phyloP scores from a whole-genome alignment of 1,140 invertebrate species.

The Danaus melanippus region DNA sequence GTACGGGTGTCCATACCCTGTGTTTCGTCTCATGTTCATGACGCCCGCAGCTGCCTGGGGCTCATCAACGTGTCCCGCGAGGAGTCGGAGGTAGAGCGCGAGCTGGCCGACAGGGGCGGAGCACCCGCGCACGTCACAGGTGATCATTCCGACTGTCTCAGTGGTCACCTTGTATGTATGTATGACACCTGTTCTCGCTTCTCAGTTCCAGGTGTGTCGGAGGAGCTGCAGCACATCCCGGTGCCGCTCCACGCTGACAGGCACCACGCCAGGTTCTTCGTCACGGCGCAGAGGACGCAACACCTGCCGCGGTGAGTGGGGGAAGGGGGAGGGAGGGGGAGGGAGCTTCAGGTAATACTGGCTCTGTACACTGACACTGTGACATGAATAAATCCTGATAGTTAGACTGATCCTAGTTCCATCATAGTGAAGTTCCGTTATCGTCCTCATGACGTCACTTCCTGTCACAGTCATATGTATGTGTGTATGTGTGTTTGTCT shows the following conservation, averaged over 20 bases:
- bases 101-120: neutral
- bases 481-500: constrained; percentile 5
- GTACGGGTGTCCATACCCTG: constrained; percentile 1
- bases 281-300: constrained; percentile 9
- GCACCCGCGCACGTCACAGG: neutral
- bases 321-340: neutral
- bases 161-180: neutral
- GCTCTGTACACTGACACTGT: too few species aligned
- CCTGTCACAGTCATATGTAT: constrained; percentile 1
- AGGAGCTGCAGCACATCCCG: constrained; percentile 13
- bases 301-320: constrained; percentile 20
- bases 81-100: constrained; percentile 16
- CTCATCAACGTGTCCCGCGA: constrained; percentile 18
- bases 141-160: too few species aligned
- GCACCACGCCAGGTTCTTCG: constrained; percentile 12
- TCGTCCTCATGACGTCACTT: neutral
- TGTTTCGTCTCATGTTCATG: neutral
- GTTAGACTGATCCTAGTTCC: too few species aligned
- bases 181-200: neutral
- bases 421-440: neutral
- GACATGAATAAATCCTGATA: too few species aligned
- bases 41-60: constrained; percentile 21
- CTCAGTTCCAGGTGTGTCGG: neutral
- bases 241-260: constrained; percentile 8
- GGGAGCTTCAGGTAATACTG: neutral